Percentiles rank a stretch among this genome's conserved stretches.
These are phyloP conservation scores for Mycalesis mineus DNA, from an alignment of 2,888 invertebrate genomes.

Conservation along the genomic window DNA sequence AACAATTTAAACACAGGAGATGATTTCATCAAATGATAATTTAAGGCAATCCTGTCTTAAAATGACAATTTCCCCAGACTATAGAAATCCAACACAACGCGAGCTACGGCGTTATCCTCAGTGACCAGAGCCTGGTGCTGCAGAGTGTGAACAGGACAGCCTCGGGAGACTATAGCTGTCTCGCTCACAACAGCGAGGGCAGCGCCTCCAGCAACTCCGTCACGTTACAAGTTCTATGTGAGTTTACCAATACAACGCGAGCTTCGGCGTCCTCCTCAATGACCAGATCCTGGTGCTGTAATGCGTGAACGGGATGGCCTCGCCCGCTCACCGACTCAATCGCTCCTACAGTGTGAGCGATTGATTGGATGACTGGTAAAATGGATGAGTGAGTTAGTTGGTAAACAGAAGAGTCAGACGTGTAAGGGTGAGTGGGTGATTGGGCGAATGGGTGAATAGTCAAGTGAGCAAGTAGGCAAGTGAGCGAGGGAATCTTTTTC, in stretches of 20 bases:
- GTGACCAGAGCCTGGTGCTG: slow-evolving; percentile 93
- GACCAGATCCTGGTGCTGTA: slow-evolving; percentile 94
- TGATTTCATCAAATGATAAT: no score
- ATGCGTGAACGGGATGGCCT: slow-evolving; percentile 85
- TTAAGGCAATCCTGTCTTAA: no score
- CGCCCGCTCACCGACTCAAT: slow-evolving; percentile 92
- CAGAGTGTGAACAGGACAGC: slow-evolving; percentile 87
- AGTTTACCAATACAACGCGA: slow-evolving; percentile 85
- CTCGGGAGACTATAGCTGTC: slow-evolving; percentile 91
- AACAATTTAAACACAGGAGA: no score
- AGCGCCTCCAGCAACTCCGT: slow-evolving; percentile 92
- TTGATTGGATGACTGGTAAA: no score
- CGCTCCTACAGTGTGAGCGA: no score
- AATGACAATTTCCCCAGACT: slow-evolving; percentile 57
- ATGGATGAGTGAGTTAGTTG: no score
- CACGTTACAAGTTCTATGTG: slow-evolving; percentile 91
- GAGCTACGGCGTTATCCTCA: slow-evolving; percentile 88
- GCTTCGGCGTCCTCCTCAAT: slow-evolving; percentile 89
- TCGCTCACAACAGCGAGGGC: slow-evolving; percentile 92
- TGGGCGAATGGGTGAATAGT: no score
- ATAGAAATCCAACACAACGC: slow-evolving; percentile 88
- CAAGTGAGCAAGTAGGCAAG: no score
- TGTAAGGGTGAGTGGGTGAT: no score
- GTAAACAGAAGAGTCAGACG: no score
- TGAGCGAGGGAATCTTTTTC: no score